Base-by-base conservation (phyloP, 2,113 vertebrate genomes). In the Trochalopteron elliotii region DNA sequence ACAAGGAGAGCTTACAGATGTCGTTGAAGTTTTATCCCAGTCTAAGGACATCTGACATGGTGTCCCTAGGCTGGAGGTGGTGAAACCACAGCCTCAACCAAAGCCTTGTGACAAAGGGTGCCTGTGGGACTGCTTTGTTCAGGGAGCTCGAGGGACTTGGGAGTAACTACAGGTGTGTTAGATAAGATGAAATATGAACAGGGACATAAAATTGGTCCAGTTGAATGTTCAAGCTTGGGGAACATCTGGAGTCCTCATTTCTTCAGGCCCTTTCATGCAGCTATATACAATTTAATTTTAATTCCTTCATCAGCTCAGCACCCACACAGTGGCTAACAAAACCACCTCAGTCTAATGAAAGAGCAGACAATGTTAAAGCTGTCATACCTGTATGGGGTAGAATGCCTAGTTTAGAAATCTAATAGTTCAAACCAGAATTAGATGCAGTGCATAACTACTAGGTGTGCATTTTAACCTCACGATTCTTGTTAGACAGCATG, bases 371-470 rank as follows among this genome's bases (percentile, higher is more conserved):
- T 59, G 22, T 74, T 89, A 83, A 8, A 90, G 33, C 44, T 92
- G 76, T 83, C 64, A 70, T 40, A 63, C 21, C 50, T 92, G 74
- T 63, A 10, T 81, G 50, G 18, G 22, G 6, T 67, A 69, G 42
- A 81, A 50, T 63, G 15, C 78, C 24, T 52, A 35, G 20, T 78
- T 95, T 42, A 81, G 52, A 84, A 87, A 81, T 89, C 50, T 31
- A 78, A 30, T 57, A 14, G 28, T 90, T 92, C 64, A 90, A 52
- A 74, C 52, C 42, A 89, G 77, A 93, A 87, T 80, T 92, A 90
- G 63, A 75, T 83, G 80, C 40, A 42, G n/a, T 55, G 40, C 35
- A 74, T 67, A 92, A 83, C 53, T 85, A 67, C 70, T 92, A 76
- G 10, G 0, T 39, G 15, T 76, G 12, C 17, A 45, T 91, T 95